Conservation (phyloP, 1,140 invertebrate genomes). For the Colletes latitarsis region DNA sequence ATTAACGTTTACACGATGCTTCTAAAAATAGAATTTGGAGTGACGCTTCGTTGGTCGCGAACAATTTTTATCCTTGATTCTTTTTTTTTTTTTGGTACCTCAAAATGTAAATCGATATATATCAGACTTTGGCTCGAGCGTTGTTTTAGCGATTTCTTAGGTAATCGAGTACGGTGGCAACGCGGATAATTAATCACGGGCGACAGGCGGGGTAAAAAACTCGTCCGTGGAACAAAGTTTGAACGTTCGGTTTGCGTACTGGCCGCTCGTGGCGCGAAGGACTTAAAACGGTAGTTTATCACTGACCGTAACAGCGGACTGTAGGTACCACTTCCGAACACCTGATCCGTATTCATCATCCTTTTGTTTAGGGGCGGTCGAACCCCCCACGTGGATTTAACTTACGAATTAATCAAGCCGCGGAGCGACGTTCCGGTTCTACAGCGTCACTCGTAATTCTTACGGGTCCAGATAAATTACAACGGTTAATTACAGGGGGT, state of each 20-base stretch:
- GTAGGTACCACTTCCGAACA: neutral
- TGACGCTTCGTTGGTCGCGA: neutral
- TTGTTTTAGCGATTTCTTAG: no score
- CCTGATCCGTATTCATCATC: constrained; percentile 53
- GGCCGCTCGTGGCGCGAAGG: neutral
- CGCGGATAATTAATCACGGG: no score
- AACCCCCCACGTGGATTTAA: constrained; percentile 49
- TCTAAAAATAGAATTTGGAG: neutral
- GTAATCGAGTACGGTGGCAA: no score
- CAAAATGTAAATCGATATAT: no score
- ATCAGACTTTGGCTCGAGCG: no score
- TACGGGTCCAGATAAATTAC: constrained; percentile 42
- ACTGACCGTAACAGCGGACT: neutral
- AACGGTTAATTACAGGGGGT: constrained; percentile 48
- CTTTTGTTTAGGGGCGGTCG: constrained; percentile 43
- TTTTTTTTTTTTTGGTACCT: no score
- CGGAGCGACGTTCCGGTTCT: constrained; percentile 27
- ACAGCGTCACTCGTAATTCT: constrained; percentile 42
- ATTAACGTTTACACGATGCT: neutral
- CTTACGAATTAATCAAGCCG: constrained; percentile 55
- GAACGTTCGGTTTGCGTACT: no score
- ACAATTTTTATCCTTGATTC: no score
- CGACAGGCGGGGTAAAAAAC: neutral
- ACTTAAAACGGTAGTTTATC: neutral
- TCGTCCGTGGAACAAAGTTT: neutral